phyloP scores from a whole-genome alignment of 2,888 invertebrate genomes.

The Plebejus melissa region DNA sequence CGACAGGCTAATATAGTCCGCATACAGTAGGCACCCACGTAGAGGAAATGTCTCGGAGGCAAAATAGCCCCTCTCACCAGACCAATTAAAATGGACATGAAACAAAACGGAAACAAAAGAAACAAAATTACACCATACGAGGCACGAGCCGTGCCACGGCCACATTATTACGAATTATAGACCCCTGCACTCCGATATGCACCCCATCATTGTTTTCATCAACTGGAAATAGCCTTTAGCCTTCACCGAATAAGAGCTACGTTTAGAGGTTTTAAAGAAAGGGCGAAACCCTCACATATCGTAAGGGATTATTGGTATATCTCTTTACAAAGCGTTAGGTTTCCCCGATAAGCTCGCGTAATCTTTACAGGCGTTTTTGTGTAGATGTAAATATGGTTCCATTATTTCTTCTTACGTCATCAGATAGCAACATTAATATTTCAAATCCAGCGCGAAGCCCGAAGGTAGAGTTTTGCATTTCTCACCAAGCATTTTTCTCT shows the following conservation, averaged over 20 bases:
- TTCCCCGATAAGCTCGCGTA: slow-evolving; percentile 61
- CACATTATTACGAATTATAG: slow-evolving; percentile 68
- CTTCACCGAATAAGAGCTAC: slow-evolving; percentile 35
- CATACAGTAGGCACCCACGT: neutral
- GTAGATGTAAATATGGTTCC: slow-evolving; percentile 34
- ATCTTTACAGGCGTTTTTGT: slow-evolving; percentile 58
- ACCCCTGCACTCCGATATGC: slow-evolving; percentile 64
- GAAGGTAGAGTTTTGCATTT: neutral
- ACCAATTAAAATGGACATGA: slow-evolving; percentile 25
- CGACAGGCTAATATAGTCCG: neutral
- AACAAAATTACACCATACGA: slow-evolving; percentile 64
- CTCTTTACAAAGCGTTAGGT: slow-evolving; percentile 63
- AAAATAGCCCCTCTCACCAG: slow-evolving; percentile 8
- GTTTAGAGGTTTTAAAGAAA: slow-evolving; percentile 47
- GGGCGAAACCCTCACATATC: slow-evolving; percentile 62
- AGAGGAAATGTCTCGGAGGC: slow-evolving; percentile 10
- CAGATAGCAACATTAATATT: neutral
- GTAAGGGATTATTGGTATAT: slow-evolving; percentile 67
- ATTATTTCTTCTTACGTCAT: neutral
- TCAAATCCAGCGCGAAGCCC: neutral
- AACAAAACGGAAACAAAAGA: slow-evolving; percentile 50
- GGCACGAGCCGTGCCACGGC: slow-evolving; percentile 56
- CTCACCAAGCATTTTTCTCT: neutral
- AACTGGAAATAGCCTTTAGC: slow-evolving; percentile 32
- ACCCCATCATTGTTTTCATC: slow-evolving; percentile 48